These are phyloP conservation scores for Octomys mimax DNA, from an alignment of 2,797 vertebrate species.

Conservation along the genomic window DNA sequence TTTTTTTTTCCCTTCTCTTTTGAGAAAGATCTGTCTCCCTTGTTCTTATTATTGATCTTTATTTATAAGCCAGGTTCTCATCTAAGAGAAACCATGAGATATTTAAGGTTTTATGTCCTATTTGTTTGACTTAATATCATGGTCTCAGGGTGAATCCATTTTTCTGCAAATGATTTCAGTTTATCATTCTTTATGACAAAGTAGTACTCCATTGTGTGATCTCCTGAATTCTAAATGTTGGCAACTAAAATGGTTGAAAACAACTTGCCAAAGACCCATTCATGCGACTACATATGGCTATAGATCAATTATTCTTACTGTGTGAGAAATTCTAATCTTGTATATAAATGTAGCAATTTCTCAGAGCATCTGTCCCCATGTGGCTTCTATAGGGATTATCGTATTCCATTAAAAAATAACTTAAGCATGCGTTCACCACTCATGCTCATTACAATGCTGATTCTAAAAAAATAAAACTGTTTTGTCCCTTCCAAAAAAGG, in stretches of 20 bases:
- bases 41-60: background rate
- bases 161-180: background rate
- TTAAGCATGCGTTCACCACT: background rate
- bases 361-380: background rate
- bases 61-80: background rate
- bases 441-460: slow-evolving; percentile 25
- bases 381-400: background rate
- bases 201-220: background rate
- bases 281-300: background rate
- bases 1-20: background rate
- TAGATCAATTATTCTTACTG: slow-evolving; percentile 5
- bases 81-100: background rate
- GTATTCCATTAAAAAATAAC: slow-evolving; percentile 26
- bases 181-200: background rate
- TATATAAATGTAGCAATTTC: slow-evolving; percentile 6
- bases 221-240: background rate
- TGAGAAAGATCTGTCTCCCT: background rate
- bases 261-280: background rate
- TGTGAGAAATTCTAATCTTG: background rate
- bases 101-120: background rate
- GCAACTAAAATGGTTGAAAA: slow-evolving; percentile 2
- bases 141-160: background rate
- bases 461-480: background rate
- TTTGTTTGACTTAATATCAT: background rate
- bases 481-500: too few species aligned